Conservation (phyloP, 2,113 vertebrate species). For the Corythornis madagascariensis region DNA sequence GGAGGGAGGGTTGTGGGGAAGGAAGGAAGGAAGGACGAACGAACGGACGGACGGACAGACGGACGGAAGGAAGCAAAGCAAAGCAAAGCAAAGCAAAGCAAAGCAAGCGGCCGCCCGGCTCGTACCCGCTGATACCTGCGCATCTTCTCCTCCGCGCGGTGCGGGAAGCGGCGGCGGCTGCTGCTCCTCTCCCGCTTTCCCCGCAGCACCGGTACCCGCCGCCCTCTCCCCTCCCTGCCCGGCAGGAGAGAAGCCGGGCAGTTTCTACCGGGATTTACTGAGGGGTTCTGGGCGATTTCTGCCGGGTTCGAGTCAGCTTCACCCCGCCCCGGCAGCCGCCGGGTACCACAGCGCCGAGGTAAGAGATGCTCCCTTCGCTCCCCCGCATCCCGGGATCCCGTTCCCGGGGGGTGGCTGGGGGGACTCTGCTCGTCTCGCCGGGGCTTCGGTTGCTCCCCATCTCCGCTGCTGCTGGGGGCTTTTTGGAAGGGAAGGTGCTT, state of each 20-base stretch:
- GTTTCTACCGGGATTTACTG: background rate
- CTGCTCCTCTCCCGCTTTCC: background rate
- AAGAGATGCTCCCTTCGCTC: background rate
- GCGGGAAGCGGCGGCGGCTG: background rate
- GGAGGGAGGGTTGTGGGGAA: too few species aligned
- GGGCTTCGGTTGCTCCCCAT: background rate
- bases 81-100: too few species aligned
- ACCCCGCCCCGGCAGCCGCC: background rate
- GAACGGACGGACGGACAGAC: too few species aligned
- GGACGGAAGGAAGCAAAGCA: too few species aligned
- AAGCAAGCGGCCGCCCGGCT: background rate
- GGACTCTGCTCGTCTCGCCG: background rate
- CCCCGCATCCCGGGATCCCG: background rate
- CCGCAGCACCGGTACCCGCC: too few species aligned
- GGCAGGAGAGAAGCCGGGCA: background rate
- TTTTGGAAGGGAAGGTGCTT: background rate
- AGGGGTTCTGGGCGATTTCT: background rate
- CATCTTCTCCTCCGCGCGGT: background rate
- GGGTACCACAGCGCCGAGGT: background rate
- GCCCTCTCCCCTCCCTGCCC: too few species aligned
- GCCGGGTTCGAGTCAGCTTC: background rate
- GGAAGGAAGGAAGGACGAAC: too few species aligned
- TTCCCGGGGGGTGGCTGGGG: background rate
- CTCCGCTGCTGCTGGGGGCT: background rate
- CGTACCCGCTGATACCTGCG: background rate